Percentiles rank a stretch among this genome's conserved stretches.
Conservation (phyloP, 2,113 vertebrate species). For the Hypanus sabinus region DNA sequence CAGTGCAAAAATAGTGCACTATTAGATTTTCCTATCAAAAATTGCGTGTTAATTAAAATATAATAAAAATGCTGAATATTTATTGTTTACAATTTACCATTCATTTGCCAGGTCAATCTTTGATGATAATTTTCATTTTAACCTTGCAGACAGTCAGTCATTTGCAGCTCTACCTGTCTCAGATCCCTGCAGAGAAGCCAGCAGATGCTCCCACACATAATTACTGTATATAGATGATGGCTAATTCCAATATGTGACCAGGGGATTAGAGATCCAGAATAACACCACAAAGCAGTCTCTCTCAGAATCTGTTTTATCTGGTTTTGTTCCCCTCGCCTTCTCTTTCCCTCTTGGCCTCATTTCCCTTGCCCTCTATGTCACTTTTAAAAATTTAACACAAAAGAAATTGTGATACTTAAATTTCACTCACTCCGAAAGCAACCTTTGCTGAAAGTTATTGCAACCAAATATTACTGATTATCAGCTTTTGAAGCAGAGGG, state of each 20-base stretch:
- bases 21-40: neutral
- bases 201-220: neutral
- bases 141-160: neutral
- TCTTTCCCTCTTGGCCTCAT: too few relatives aligned
- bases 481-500: neutral
- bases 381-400: neutral
- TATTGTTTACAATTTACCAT: neutral
- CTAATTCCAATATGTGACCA: neutral
- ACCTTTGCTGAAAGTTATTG: neutral
- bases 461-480: neutral
- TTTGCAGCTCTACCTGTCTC: neutral
- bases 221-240: neutral
- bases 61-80: neutral
- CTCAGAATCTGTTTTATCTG: too few relatives aligned
- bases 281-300: neutral
- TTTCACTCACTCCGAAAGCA: neutral
- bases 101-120: neutral
- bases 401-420: neutral
- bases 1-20: neutral
- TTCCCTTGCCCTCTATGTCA: too few relatives aligned
- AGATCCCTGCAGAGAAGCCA: slow-evolving; percentile 6
- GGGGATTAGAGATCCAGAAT: neutral
- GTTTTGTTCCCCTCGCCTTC: too few relatives aligned
- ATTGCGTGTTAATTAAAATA: neutral
- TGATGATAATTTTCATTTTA: neutral